These are phyloP conservation scores for Drosophila triauraria DNA, from an alignment of 1,140 invertebrate species.

Conservation along the genomic window DNA sequence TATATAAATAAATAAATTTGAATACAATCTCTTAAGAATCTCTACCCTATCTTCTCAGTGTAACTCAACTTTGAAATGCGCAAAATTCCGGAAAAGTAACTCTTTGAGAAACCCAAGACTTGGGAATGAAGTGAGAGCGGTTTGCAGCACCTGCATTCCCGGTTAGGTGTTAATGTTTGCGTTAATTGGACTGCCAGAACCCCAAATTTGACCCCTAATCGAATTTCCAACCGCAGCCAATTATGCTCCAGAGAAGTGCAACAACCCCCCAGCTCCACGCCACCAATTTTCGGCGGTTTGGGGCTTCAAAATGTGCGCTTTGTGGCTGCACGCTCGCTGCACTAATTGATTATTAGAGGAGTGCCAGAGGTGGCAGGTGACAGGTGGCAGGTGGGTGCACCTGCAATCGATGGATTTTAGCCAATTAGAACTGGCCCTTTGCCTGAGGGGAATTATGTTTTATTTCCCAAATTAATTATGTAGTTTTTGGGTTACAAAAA, in stretches of 20 bases:
- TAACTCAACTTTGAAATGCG: too few species aligned
- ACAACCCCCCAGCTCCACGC: not conserved
- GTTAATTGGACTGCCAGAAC: conserved; percentile 12
- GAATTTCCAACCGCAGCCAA: conserved; percentile 10
- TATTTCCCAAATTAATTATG: not conserved
- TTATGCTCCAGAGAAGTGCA: conserved; percentile 1
- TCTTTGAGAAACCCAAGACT: not conserved
- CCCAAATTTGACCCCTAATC: conserved; percentile 14
- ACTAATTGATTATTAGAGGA: conserved; percentile 6
- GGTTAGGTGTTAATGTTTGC: conserved; percentile 5
- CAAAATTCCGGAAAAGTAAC: not conserved
- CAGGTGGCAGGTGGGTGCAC: too few species aligned
- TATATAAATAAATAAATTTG: too few species aligned
- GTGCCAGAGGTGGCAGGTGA: not conserved
- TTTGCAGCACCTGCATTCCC: not conserved
- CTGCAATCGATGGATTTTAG: not conserved
- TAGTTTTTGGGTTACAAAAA: not conserved
- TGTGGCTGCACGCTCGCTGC: not conserved
- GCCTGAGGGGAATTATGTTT: not conserved
- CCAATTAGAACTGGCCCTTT: not conserved
- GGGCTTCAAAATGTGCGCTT: conserved; percentile 5
- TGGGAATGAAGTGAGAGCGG: not conserved
- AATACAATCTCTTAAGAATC: too few species aligned
- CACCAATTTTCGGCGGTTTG: not conserved
- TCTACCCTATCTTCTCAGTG: too few species aligned